Evolutionary conservation across 1,140 invertebrate species (phyloP), one percentile per base, ranked within the genome.

Genomic region (Pogonomyrmex californicus): DNA sequence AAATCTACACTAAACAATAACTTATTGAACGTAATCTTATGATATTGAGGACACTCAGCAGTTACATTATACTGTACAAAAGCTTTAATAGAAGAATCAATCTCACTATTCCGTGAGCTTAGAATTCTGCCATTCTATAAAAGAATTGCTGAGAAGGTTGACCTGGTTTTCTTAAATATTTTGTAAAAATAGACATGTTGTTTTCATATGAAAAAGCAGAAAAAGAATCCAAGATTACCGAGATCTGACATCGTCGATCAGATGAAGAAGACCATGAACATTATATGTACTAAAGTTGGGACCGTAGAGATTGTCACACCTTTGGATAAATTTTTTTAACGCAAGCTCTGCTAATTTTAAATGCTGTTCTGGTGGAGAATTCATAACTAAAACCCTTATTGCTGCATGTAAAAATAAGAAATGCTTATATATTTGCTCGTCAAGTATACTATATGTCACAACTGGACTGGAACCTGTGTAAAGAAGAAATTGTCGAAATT

Each of bases 381-480:
- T 36, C 4, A 4, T 49, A 6, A 33, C 3, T 1, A 78, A 17
- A 33, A 36, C 9, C 23, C 58, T 70, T 33, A 70, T 6, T 12
- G 44, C 44, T 49, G 44, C 17, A 17, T 70, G 66, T 33, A 70
- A 70, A 1, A 70, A 78, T 78, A 62, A 49, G 7, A 68, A 81
- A 44, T 81, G 78, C 17, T n/a, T 51, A 38, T 68, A 56, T 10
- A 41, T 4, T 33, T 38, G 12, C 9, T 49, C 9, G 5, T 70
- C 4, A 4, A 81, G n/a, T 23, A 81, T 5, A 36, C 23, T 12
- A 17, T 44, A 68, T 3, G 14, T 54, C 10, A 68, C 78, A 56
- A 56, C 30, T 23, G 85, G 75, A 1, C 66, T 62, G 1, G n/a
- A n/a, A n/a, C n/a, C n/a, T n/a, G 83, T 79, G 10, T 86, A 86